Conservation (phyloP, 2,113 vertebrate species). For the Aphelocoma coerulescens region DNA sequence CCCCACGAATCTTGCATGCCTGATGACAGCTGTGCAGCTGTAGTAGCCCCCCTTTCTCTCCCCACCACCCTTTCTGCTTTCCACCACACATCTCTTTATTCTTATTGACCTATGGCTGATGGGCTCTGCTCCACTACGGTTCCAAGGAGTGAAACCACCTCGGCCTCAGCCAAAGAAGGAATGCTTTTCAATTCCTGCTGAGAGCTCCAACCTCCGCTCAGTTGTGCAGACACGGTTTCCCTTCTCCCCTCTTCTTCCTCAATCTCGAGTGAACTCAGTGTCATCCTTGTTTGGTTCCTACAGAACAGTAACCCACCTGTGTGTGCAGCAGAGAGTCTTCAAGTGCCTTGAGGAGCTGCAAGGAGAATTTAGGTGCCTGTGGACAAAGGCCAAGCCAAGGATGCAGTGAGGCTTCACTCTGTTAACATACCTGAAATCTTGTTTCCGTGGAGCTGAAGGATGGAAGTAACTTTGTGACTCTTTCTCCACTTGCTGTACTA, state of each 20-base stretch:
- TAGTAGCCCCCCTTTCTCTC: not conserved
- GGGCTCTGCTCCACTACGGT: rapidly evolving
- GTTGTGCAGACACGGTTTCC: not conserved
- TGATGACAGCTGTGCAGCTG: not conserved
- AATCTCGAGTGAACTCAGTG: not conserved
- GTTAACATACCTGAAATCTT: not conserved
- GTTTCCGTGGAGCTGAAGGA: not conserved
- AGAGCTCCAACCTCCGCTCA: not conserved
- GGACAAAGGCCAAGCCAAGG: not conserved
- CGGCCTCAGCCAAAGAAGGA: rapidly evolving
- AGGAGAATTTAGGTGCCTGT: not conserved
- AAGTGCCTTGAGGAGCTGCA: not conserved
- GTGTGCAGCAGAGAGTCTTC: not conserved
- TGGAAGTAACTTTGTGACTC: not conserved
- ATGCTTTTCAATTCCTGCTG: not conserved
- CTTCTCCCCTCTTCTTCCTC: not conserved
- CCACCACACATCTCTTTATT: not conserved
- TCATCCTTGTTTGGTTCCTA: not conserved
- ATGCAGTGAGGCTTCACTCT: not conserved
- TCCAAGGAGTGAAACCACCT: not conserved
- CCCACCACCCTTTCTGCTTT: not conserved
- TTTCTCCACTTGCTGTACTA: not conserved
- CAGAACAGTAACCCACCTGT: not conserved
- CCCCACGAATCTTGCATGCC: not conserved
- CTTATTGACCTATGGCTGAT: not conserved